Base-by-base conservation (phyloP, 2,888 invertebrate genomes). In the Pristionchus fissidentatus region DNA sequence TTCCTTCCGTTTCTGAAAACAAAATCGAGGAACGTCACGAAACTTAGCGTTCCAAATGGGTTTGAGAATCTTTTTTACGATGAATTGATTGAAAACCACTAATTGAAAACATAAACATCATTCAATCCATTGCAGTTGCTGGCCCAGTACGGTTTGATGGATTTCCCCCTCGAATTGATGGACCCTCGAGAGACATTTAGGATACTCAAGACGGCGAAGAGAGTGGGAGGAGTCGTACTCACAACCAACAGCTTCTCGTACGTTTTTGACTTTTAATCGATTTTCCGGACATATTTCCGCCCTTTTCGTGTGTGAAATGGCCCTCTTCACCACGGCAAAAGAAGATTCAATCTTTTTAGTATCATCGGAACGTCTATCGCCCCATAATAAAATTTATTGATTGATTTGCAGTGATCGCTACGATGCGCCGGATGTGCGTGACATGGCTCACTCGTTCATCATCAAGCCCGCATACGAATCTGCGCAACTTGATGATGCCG, bases 71-170 rank as follows among this genome's bases (percentile, higher is more conserved):
- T n/a, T n/a, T n/a, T n/a, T n/a, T 15, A 49, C 10, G 49, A 49
- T 49, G 49, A 10, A 49, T 49, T 10, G 49, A 49, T 19, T 15
- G 49, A 49, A 49, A 49, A 10, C 10, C 4, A 22, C 35, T 19
- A 70, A 35, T 38, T 70, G 35, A 38, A 38, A 70, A 70, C 19
- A 38, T 19, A 26, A 4, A 41, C 41, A 22, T 35, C n/a, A 7
- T 41, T 70, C n/a, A 26, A 38, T 66, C 13, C 19, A 32, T 62
- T 62, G 7, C 75, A 75, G 75, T 46, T 75, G 43, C 75, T 75
- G 1, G 75, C 75, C 2, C 46, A 43, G 46, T 46, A 75, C 32
- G 49, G 75, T 1, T 19, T 75, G 75, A 46, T 75, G 26, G 75
- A 75, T 19, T 75, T 75, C n/a, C 75, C 75, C 1, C 46, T 46